Base-by-base conservation (phyloP, 2,888 invertebrate species). In the Trichopria drosophilae region DNA sequence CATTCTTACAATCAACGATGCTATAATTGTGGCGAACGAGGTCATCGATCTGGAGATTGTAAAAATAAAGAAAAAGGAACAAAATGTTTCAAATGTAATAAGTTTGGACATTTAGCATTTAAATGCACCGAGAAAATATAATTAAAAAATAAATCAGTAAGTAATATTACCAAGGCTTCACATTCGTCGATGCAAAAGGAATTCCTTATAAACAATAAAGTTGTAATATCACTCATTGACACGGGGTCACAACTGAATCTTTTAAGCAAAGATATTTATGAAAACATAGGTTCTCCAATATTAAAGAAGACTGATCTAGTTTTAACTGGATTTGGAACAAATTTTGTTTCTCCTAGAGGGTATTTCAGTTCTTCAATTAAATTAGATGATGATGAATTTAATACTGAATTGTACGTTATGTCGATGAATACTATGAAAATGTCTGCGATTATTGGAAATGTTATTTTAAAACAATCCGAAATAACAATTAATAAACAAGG, bases 171-270 rank as follows among this genome's bases (percentile, higher is more conserved):
- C 6, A 9, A 19, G 4, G 10, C 36, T 22, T 4, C 36, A 9
- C 36, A 22, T 19, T 6, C 18, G 20, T n/a, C n/a, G 9, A 36
- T 36, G 36, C 36, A 36, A 16, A 36, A 36, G 19, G 13, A 36
- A n/a, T n/a, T n/a, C n/a, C n/a, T n/a, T n/a, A n/a, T n/a, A n/a
- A n/a, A n/a, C n/a, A n/a, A n/a, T n/a, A n/a, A n/a, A n/a, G n/a
- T n/a, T n/a, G n/a, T n/a, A n/a, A n/a, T n/a, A n/a, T n/a, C 52
- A 6, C 19, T 53, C 22, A 4, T 57, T 4, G 53, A 57, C 23
- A 48, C 46, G 1, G 53, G 53, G n/a, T 51, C 28, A 9, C 45
- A 51, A 7, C 15, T 53, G 1, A 48, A 37, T 20, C 40, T 56
- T n/a, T 26, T 53, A 7, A 40, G 44, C n/a, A 45, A 50, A 1